These are phyloP conservation scores for Agrilus mali DNA, from an alignment of 2,888 invertebrate species.

Conservation along the genomic window DNA sequence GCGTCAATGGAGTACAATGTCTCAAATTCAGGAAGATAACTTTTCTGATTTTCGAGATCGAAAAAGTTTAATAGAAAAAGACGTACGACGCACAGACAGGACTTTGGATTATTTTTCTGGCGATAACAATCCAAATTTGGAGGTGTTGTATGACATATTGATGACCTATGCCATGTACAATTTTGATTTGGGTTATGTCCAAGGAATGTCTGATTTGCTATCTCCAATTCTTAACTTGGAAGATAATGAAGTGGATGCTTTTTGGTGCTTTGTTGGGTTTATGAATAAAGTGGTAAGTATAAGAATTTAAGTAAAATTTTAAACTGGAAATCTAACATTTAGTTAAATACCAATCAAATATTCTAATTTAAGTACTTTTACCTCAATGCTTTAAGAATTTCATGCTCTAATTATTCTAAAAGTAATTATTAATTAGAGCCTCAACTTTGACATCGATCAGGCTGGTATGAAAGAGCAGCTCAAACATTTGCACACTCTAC, in stretches of 20 bases:
- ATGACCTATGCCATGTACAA: conserved; percentile 99
- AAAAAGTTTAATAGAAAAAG: conserved; percentile 92
- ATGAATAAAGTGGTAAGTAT: conserved; percentile 84
- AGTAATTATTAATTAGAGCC: conserved; percentile 39
- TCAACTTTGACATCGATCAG: conserved; percentile 95
- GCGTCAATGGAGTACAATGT: conserved; percentile 89
- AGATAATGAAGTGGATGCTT: conserved; percentile 89
- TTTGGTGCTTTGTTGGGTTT: conserved; percentile 98
- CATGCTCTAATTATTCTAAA: neutral
- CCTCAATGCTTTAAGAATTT: too few relatives aligned
- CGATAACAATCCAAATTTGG: conserved; percentile 80
- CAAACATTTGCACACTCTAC: conserved; percentile 66
- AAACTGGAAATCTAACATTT: neutral
- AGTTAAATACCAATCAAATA: too few relatives aligned
- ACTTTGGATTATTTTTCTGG: conserved; percentile 86
- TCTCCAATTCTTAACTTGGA: conserved; percentile 83
- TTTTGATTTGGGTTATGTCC: conserved; percentile 92
- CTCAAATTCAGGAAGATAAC: conserved; percentile 71
- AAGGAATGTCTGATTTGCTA: conserved; percentile 96
- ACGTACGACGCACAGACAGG: conserved; percentile 91
- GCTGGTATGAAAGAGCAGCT: conserved; percentile 92
- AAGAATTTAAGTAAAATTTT: neutral
- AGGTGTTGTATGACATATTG: conserved; percentile 76
- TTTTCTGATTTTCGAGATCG: conserved; percentile 82
- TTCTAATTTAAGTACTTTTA: conserved; percentile 4